phyloP scores from a whole-genome alignment of 2,888 invertebrate genomes.

The Callyntrura sp. region DNA sequence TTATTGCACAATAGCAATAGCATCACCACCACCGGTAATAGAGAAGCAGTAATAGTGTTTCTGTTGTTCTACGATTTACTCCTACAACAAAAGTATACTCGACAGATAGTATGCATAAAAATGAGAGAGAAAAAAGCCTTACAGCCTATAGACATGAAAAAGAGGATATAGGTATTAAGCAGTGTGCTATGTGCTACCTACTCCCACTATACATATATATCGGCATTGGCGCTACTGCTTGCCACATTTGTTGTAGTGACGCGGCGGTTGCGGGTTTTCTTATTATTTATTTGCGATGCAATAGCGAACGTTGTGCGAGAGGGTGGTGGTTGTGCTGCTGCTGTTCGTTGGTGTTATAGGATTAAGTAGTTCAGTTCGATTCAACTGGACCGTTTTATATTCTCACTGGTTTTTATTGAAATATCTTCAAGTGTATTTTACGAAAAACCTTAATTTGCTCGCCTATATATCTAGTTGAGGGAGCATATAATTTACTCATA shows the following conservation, averaged over 20 bases:
- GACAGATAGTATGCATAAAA: slow-evolving; percentile 26
- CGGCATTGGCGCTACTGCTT: not conserved
- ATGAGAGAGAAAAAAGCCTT: not conserved
- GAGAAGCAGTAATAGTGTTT: not conserved
- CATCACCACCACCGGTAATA: not conserved
- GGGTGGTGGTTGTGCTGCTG: not conserved
- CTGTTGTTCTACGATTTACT: slow-evolving; percentile 31
- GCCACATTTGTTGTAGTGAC: not conserved
- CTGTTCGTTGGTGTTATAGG: slow-evolving; percentile 32
- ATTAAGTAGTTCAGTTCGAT: slow-evolving; percentile 36
- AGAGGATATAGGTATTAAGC: too few relatives aligned
- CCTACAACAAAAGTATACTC: slow-evolving; percentile 50
- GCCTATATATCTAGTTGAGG: not conserved
- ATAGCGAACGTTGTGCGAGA: too few relatives aligned
- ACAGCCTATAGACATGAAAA: slow-evolving; percentile 32
- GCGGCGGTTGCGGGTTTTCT: slow-evolving; percentile 24
- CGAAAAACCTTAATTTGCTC: not conserved
- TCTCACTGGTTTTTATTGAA: slow-evolving; percentile 39
- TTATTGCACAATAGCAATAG: slow-evolving; percentile 75
- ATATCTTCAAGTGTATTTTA: slow-evolving; percentile 11
- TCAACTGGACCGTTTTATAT: slow-evolving; percentile 29
- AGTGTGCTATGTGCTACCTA: not conserved
- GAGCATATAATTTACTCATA: too few relatives aligned
- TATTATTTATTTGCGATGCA: not conserved
- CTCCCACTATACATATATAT: not conserved